Percentiles rank a stretch among this genome's conserved stretches.
Evolutionary conservation across 2,888 invertebrate species (phyloP).

Genomic region (Sarcophaga subvicina): DNA sequence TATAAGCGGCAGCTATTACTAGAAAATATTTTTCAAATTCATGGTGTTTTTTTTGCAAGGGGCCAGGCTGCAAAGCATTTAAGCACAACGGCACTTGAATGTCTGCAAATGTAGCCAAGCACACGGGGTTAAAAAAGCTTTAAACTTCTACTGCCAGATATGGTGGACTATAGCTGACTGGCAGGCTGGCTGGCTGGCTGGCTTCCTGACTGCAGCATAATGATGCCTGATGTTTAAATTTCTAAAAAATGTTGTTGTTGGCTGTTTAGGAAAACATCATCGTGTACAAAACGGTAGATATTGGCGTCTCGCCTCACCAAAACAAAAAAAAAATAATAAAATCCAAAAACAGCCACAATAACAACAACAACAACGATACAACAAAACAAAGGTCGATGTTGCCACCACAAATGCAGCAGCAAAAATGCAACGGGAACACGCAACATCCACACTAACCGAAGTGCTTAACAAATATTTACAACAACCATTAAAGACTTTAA

Average conservation of each 20-base stretch:
- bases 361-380: too few species aligned
- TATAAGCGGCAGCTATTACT: conserved; percentile 40
- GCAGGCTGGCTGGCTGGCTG: conserved; percentile 24
- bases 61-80: background rate
- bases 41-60: background rate
- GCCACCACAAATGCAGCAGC: conserved; percentile 40
- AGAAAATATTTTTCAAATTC: conserved; percentile 33
- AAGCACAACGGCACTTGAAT: conserved; percentile 56
- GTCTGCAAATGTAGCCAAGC: conserved; percentile 50
- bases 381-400: background rate
- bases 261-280: conserved; percentile 51
- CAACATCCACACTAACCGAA: conserved; percentile 15
- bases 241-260: conserved; percentile 27
- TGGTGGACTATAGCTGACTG: conserved; percentile 24
- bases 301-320: conserved; percentile 46
- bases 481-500: conserved; percentile 23
- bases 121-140: conserved; percentile 40
- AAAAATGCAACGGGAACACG: conserved; percentile 63
- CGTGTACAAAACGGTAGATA: conserved; percentile 67
- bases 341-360: too few species aligned
- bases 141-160: conserved; percentile 56
- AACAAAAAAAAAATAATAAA: background rate
- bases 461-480: conserved; percentile 44
- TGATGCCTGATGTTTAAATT: conserved; percentile 2
- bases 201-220: conserved; percentile 31